phyloP scores from a whole-genome alignment of 1,140 invertebrate species.

The Pristionchus pacificus region DNA sequence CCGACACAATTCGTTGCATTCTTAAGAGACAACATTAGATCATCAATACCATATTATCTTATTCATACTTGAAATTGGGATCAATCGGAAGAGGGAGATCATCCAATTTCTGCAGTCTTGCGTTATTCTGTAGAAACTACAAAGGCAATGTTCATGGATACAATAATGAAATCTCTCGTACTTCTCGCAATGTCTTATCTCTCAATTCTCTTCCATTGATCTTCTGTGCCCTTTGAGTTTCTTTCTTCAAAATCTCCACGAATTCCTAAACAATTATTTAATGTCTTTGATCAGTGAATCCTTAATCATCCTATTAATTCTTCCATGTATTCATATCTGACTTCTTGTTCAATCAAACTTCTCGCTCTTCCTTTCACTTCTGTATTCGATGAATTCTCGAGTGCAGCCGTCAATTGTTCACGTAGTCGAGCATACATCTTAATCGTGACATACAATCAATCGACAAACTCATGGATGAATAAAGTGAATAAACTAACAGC shows the following conservation, averaged over 20 bases:
- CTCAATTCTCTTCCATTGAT: constrained; percentile 73
- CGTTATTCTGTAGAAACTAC: constrained; percentile 62
- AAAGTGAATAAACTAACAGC: neutral
- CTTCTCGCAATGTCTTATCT: constrained; percentile 62
- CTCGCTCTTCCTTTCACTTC: neutral
- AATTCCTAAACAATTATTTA: constrained; percentile 62
- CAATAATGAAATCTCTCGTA: constrained; percentile 59
- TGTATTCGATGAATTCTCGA: neutral
- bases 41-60: neutral
- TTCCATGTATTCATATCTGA: neutral
- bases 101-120: constrained; percentile 85
- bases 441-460: too few species aligned
- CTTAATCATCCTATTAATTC: constrained; percentile 66
- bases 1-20: constrained; percentile 71
- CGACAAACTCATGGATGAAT: too few species aligned
- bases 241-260: constrained; percentile 79
- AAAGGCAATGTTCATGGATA: too few species aligned
- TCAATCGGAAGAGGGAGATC: constrained; percentile 87
- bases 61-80: constrained; percentile 61
- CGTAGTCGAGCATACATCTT: neutral
- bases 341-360: neutral
- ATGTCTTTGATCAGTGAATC: too few species aligned
- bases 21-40: constrained; percentile 14
- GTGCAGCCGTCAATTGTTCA: neutral
- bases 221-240: constrained; percentile 83